Base-by-base conservation (phyloP, 2,797 vertebrate species). In the Adrianichthys oophorus region DNA sequence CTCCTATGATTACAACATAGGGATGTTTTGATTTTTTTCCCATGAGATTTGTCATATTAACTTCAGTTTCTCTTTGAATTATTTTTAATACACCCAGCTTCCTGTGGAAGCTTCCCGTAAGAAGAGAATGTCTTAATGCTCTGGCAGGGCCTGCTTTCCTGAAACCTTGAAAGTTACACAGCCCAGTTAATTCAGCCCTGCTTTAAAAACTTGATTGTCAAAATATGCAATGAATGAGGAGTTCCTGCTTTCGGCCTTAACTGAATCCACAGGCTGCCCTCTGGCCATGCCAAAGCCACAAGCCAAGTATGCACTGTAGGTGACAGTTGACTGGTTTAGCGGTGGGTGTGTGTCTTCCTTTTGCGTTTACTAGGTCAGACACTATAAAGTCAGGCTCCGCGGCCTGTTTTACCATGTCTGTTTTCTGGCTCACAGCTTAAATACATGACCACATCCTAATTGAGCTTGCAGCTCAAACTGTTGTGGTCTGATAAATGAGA, bases 401-500 rank as follows among this genome's bases (percentile, higher is more conserved):
- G 54, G 7, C 52, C 17, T 71, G 65, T 77, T 63, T 75, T 65
- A 68, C 55, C 68, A 60, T 40, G 57, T 61, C 56, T 48, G 52
- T 51, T 66, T 74, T 80, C 65, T 71, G 82, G 62, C 70, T 79
- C 48, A 29, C 52, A 73, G 42, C 49, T 50, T 66, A 74, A 76
- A 69, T 71, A 70, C 65, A 74, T 68, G 60, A 64, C 62, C 79
- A 72, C 55, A 48, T 80, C 76, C 71, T 81, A 82, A 76, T 75
- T 75, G 78, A 83, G 74, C 74, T 70, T 70, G 58, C 52, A 67
- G 68, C 75, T 67, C 70, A 80, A 82, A 81, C 54, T 59, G 60
- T 44, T 84, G 74, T 81, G 75, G 78, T 74, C 78, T 68, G 72
- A 85, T 82, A 85, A 89, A 87, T 82, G 79, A 85, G 72, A 80